phyloP scores from a whole-genome alignment of 1,140 invertebrate species.

The Coptotermes formosanus region DNA sequence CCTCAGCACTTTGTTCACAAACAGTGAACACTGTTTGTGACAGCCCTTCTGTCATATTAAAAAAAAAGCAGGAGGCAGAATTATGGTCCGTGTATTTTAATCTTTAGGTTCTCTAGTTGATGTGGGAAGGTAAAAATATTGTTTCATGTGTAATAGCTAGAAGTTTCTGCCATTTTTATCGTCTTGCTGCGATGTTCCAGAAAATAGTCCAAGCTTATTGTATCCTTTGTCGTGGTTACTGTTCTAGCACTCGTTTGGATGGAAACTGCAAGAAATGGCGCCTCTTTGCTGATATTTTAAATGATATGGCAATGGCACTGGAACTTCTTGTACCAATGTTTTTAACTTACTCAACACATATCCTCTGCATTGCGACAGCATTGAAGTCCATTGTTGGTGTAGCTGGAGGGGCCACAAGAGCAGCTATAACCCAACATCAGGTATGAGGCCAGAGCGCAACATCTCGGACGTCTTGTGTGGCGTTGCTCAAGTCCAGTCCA shows the following conservation, averaged over 20 bases:
- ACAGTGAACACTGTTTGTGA: no score
- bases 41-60: no score
- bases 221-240: not conserved
- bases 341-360: slow-evolving; percentile 54
- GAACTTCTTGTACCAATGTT: slow-evolving; percentile 73
- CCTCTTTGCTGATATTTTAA: slow-evolving; percentile 90
- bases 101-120: no score
- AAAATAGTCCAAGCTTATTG: slow-evolving; percentile 21
- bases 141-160: no score
- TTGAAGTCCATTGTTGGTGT: slow-evolving; percentile 82
- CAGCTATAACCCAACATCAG: slow-evolving; percentile 90
- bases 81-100: no score
- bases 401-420: slow-evolving; percentile 87
- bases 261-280: slow-evolving; percentile 90
- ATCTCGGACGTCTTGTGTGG: no score
- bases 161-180: no score
- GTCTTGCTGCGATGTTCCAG: no score
- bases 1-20: no score
- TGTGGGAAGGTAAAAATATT: no score
- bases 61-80: no score
- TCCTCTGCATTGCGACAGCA: slow-evolving; percentile 67
- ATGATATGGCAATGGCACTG: slow-evolving; percentile 84
- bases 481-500: no score
- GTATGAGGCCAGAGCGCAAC: slow-evolving; percentile 38
- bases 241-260: slow-evolving; percentile 68